A percentile compares a stretch with the other conserved stretches of the same genome.
These are phyloP conservation scores for Sacculina carcini DNA, from an alignment of 2,888 invertebrate genomes.

Conservation along the genomic window DNA sequence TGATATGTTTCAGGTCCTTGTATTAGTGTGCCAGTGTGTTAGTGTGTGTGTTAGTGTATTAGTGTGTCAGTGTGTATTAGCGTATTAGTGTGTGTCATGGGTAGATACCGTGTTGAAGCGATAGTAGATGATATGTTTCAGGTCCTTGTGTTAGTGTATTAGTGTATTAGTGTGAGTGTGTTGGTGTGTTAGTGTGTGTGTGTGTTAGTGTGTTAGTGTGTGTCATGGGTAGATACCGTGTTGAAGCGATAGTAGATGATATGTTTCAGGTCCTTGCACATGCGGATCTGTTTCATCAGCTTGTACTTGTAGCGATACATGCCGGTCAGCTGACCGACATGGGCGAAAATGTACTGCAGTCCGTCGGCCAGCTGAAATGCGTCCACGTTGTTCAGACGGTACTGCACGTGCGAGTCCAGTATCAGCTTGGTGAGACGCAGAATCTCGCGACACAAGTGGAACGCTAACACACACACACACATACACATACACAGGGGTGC, in stretches of 20 bases:
- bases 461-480: conserved; percentile 51
- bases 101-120: no score
- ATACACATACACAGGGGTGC: neutral
- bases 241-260: conserved; percentile 96
- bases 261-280: conserved; percentile 99
- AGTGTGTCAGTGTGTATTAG: no score
- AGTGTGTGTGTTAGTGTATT: no score
- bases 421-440: conserved; percentile 91
- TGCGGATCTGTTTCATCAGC: conserved; percentile 90
- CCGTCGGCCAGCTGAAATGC: conserved; percentile 97
- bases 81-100: no score
- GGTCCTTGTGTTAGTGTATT: no score
- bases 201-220: no score
- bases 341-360: conserved; percentile 94
- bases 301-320: conserved; percentile 99
- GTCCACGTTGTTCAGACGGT: conserved; percentile 94
- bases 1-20: no score
- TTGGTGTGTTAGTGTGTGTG: no score
- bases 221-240: conserved; percentile 45
- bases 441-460: conserved; percentile 96
- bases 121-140: no score
- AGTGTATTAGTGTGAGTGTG: no score
- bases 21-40: no score
- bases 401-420: conserved; percentile 97
- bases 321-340: conserved; percentile 95